Base-by-base conservation (phyloP, 2,113 vertebrate species). In the Andinoacara biseriatus region DNA sequence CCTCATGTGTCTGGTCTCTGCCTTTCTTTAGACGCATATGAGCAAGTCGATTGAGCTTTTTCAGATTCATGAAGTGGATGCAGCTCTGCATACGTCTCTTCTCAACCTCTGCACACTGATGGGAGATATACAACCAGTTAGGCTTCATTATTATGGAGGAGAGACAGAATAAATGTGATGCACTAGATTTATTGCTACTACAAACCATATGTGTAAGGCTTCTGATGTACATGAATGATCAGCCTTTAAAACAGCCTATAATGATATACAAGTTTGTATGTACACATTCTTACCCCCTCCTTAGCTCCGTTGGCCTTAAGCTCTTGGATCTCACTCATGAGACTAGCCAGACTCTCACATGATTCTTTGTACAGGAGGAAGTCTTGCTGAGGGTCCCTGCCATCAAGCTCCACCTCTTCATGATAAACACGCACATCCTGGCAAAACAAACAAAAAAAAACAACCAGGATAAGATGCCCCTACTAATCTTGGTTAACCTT, bases 291-390 rank as follows among this genome's bases (percentile, higher is more conserved):
- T 86, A 99, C 98, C 1, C 94, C 95, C 4, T 99, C 97, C 86
- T 97, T 98, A 90, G 96, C 95, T 40, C 98, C 97, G 29, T 91
- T 93, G 86, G 96, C 97, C 95, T 98, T 99, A 74, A 99, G 95
- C 69, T 99, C 97, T 92, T 99, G 97, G 90, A 99, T 99, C 91
- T 99, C 98, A 0, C 95, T 96, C 98, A 99, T 99, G 31, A 99
- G 95, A 5, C 93, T 95, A 84, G 97, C 96, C 13, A 99, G 91
- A 86, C 96, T 95, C 78, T 97, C 96, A 92, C 98, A 99, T 0
- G 97, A 98, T 78, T 97, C 96, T 80, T 98, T 97, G 94, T 98
- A 99, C 38, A 97, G 95, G 1, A 93, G 89, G 0, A 96, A 98
- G 92, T 99, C 98, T 86, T 97, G 96, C 89, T 95, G 96, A 54